Percentiles rank a stretch among this genome's conserved stretches.
Conservation (phyloP, 2,797 vertebrate species). For the Menidia menidia region DNA sequence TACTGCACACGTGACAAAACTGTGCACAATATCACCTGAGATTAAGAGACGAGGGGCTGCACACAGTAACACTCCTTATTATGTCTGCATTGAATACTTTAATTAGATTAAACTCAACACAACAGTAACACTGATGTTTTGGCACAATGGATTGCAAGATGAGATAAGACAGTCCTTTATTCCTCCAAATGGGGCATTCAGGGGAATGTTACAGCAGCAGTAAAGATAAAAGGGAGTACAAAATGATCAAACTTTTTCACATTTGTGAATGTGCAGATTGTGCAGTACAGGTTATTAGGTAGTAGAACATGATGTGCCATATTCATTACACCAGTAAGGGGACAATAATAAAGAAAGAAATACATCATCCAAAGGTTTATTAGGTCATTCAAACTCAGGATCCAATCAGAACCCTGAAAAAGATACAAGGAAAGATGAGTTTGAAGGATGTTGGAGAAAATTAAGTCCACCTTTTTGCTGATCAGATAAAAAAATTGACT, state of each 20-base stretch:
- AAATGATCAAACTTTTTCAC: too few relatives aligned
- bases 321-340: too few relatives aligned
- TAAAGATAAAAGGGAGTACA: too few relatives aligned
- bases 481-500: too few relatives aligned
- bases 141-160: background rate
- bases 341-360: background rate
- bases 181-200: too few relatives aligned
- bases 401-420: background rate
- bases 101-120: conserved; percentile 5
- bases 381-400: background rate
- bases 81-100: conserved; percentile 16
- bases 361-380: background rate
- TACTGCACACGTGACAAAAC: conserved; percentile 28
- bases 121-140: background rate
- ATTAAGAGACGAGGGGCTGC: conserved; percentile 37
- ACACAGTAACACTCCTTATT: conserved; percentile 33
- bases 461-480: too few relatives aligned
- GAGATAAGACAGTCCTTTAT: background rate
- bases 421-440: too few relatives aligned
- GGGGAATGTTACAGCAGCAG: too few relatives aligned
- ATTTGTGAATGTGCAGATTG: too few relatives aligned
- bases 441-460: too few relatives aligned
- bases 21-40: conserved; percentile 17
- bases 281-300: too few relatives aligned
- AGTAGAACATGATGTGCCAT: too few relatives aligned